Conservation (phyloP, 1,140 invertebrate genomes). For the Drepana arcuata region DNA sequence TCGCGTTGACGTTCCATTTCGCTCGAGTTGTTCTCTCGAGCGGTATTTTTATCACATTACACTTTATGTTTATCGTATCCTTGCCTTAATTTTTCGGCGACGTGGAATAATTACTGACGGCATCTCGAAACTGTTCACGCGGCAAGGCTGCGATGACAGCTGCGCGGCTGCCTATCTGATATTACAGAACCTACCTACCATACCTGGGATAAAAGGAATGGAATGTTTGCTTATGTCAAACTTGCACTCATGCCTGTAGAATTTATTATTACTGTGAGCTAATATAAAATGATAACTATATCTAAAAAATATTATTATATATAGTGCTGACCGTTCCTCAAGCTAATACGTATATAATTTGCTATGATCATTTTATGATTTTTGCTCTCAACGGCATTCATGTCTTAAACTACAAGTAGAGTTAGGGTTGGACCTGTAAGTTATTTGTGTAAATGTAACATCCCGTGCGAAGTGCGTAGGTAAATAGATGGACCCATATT, state of each 20-base stretch:
- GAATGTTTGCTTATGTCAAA: too few relatives aligned
- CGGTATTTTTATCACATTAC: conserved; percentile 39
- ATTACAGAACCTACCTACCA: conserved; percentile 22
- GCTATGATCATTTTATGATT: too few relatives aligned
- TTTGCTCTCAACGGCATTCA: too few relatives aligned
- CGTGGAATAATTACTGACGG: conserved; percentile 50
- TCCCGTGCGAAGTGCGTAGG: too few relatives aligned
- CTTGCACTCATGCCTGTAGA: conserved; percentile 4
- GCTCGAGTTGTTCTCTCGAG: conserved; percentile 27
- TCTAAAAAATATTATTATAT: too few relatives aligned
- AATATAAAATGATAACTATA: conserved; percentile 9
- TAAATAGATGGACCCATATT: too few relatives aligned
- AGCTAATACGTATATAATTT: too few relatives aligned
- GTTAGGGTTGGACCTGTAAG: too few relatives aligned
- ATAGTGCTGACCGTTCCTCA: too few relatives aligned
- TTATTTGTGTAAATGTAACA: too few relatives aligned
- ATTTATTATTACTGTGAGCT: conserved; percentile 4
- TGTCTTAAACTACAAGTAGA: too few relatives aligned
- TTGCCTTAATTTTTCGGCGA: conserved; percentile 52
- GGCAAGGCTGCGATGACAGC: conserved; percentile 44
- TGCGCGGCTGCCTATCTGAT: conserved; percentile 28
- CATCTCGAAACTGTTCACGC: conserved; percentile 42
- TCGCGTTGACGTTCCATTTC: conserved; percentile 39
- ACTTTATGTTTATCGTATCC: conserved; percentile 39
- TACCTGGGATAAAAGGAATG: too few relatives aligned